Conservation (phyloP, 2,113 vertebrate genomes). For the Corynorhinus townsendii region DNA sequence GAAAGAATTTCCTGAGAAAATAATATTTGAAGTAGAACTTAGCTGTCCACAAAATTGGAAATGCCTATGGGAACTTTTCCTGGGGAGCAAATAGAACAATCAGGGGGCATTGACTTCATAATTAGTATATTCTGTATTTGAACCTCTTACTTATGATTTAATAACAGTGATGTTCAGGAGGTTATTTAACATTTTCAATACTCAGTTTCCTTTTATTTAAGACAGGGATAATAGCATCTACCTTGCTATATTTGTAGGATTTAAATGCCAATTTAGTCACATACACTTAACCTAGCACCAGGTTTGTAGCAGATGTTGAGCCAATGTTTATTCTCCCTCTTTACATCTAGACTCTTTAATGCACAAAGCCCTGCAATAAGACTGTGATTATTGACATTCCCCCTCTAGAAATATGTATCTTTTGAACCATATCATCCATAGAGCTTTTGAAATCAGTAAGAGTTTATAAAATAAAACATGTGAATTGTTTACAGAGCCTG, state of each 20-base stretch:
- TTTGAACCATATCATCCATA: constrained; percentile 8
- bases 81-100: background rate
- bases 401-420: background rate
- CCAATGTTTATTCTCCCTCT: background rate
- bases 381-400: background rate
- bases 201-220: background rate
- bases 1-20: background rate
- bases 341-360: background rate
- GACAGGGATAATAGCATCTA: background rate
- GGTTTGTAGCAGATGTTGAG: background rate
- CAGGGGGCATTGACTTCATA: background rate
- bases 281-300: background rate
- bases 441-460: constrained; percentile 22
- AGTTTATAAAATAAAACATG: background rate
- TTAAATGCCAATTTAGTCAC: background rate
- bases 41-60: background rate
- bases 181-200: background rate
- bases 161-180: background rate
- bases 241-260: background rate
- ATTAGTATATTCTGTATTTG: background rate
- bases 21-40: background rate
- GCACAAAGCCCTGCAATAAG: background rate
- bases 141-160: background rate
- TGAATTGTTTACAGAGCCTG: constrained; percentile 5
- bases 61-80: background rate